These are phyloP conservation scores for Rhagologus leucostigma DNA, from an alignment of 2,113 vertebrate species.

Conservation along the genomic window DNA sequence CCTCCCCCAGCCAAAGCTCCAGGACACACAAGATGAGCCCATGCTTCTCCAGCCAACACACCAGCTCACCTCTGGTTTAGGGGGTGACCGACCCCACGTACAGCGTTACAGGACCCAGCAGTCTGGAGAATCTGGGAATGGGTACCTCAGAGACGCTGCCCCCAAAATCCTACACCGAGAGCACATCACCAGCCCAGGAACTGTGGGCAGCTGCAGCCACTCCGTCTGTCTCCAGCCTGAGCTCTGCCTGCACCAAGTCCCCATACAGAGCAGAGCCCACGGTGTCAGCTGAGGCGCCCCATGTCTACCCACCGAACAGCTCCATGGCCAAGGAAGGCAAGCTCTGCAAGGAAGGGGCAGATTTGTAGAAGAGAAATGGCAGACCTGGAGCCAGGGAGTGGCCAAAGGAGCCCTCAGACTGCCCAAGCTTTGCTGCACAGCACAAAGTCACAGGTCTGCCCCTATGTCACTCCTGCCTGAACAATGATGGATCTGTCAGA, in stretches of 20 bases:
- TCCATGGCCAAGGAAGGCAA: fast-evolving
- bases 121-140: fast-evolving
- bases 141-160: fast-evolving
- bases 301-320: fast-evolving
- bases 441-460: background rate
- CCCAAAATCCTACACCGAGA: fast-evolving
- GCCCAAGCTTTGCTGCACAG: background rate
- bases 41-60: background rate
- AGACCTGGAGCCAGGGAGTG: background rate
- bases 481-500: background rate
- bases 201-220: fast-evolving
- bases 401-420: background rate
- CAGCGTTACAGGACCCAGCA: background rate
- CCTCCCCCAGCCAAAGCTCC: background rate
- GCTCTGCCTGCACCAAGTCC: background rate
- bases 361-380: fast-evolving
- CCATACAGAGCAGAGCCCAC: fast-evolving
- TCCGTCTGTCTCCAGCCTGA: fast-evolving
- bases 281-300: fast-evolving
- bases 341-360: background rate
- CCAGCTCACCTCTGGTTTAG: background rate
- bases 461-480: background rate
- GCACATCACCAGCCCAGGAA: fast-evolving
- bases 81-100: fast-evolving
- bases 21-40: background rate